These are phyloP conservation scores for Barnardius zonarius DNA, from an alignment of 2,113 vertebrate species.

Conservation along the genomic window DNA sequence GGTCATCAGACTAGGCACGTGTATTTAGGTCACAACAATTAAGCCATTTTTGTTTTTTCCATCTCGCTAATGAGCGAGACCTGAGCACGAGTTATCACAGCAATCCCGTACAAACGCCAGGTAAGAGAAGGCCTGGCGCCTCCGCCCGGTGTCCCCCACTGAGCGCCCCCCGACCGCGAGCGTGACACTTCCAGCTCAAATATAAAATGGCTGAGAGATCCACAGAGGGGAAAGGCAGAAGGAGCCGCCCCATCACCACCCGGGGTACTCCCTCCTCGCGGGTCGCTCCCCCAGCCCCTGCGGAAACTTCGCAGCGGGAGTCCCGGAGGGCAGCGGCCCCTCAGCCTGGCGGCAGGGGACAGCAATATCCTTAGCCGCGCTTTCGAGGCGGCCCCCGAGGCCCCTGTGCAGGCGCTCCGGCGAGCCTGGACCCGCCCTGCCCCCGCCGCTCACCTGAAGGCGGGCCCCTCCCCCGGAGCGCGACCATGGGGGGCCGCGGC, in stretches of 20 bases:
- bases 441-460: constrained; percentile 71
- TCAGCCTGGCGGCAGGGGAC: neutral
- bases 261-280: neutral
- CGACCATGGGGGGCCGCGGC: neutral
- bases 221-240: neutral
- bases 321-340: neutral
- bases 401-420: too few species aligned
- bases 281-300: neutral
- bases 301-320: neutral
- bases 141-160: neutral
- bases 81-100: neutral
- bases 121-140: neutral
- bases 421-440: neutral
- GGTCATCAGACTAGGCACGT: neutral
- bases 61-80: neutral
- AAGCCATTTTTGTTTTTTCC: neutral
- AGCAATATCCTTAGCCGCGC: neutral
- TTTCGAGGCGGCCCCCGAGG: neutral
- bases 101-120: accelerated
- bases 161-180: neutral
- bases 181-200: neutral
- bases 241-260: neutral
- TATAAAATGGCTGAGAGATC: neutral
- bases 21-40: neutral
- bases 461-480: constrained; percentile 63